phyloP scores from a whole-genome alignment of 30 jellyfish, hydroid and myxozoan genomes.

The Clytia hemisphaerica region DNA sequence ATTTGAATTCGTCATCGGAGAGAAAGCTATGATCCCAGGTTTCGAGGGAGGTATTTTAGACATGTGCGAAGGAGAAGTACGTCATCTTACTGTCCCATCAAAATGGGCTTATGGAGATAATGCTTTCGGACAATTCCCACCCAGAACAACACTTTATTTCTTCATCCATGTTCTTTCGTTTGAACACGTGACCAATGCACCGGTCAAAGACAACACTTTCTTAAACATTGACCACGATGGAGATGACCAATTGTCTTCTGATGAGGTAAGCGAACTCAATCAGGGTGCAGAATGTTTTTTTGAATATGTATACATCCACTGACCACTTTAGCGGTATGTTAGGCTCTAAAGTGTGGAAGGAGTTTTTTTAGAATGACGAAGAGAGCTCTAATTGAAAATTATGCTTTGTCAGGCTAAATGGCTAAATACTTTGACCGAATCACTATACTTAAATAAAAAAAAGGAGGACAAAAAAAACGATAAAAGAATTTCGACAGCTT shows the following conservation, averaged over 20 bases:
- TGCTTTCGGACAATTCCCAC: slow-evolving; percentile 76
- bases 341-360: no score
- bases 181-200: slow-evolving; percentile 52
- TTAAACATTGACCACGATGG: slow-evolving; percentile 55
- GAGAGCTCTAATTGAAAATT: no score
- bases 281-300: not conserved
- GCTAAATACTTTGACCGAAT: no score
- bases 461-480: no score
- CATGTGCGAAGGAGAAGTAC: slow-evolving; percentile 92
- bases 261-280: slow-evolving; percentile 48
- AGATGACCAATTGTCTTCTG: slow-evolving; percentile 76
- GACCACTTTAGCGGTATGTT: no score
- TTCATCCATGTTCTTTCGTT: slow-evolving; percentile 53
- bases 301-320: not conserved
- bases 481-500: not conserved
- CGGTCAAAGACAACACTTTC: slow-evolving; percentile 53
- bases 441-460: no score
- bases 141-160: slow-evolving; percentile 66
- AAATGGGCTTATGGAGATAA: slow-evolving; percentile 80
- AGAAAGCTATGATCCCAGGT: slow-evolving; percentile 73
- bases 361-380: no score
- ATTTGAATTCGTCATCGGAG: slow-evolving; percentile 80
- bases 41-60: slow-evolving; percentile 89
- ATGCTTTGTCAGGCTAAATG: no score
- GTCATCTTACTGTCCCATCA: slow-evolving; percentile 77